Base-by-base conservation (phyloP, 2,888 invertebrate species). In the Zygogramma bicolorata region DNA sequence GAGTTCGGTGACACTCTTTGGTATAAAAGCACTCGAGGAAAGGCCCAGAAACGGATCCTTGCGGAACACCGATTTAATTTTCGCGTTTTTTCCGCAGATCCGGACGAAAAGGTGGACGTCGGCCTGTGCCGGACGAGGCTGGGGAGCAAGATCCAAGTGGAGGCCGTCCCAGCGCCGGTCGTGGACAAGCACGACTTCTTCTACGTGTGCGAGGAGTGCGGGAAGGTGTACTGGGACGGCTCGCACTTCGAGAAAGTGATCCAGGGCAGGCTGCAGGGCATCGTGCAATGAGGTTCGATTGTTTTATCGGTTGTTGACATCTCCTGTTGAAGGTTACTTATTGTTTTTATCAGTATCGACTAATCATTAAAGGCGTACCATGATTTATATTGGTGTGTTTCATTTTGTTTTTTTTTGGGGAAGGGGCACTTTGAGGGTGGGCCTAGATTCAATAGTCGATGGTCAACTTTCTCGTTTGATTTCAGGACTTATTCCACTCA, bases 181-280 rank as follows among this genome's bases (percentile, higher is more conserved):
- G 57, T 87, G 25, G 74, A 81, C 38, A 85, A 84, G 73, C 76
- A 79, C 22, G 89, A 91, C 67, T 78, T 88, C 70, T 94, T 92
- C 82, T 91, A 91, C 78, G 86, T 94, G 34, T 95, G 95, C 86
- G 91, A 92, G 77, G 84, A 83, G 29, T 95, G 95, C 87, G 95
- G 95, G 0, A 93, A 92, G 84, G 88, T 93, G 63, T 94, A 91
- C 85, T 95, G 94, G 93, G 92, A 93, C 74, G 87, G 87, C 13
- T 82, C 82, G 60, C 87, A 87, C 77, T 85, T 84, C 57, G 85
- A 85, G 42, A 80, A 75, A 70, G 84, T 86, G 18, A 71, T 86
- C 25, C 70, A 77, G 18, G 85, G 85, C 57, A 77, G 83, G 68
- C 81, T 86, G 31, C 83, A 84, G 70, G 84, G 83, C 68, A 84